A percentile compares a stretch with the other conserved stretches of the same genome.
phyloP scores from a whole-genome alignment of 2,888 invertebrate species.

The Drosophila monieri region DNA sequence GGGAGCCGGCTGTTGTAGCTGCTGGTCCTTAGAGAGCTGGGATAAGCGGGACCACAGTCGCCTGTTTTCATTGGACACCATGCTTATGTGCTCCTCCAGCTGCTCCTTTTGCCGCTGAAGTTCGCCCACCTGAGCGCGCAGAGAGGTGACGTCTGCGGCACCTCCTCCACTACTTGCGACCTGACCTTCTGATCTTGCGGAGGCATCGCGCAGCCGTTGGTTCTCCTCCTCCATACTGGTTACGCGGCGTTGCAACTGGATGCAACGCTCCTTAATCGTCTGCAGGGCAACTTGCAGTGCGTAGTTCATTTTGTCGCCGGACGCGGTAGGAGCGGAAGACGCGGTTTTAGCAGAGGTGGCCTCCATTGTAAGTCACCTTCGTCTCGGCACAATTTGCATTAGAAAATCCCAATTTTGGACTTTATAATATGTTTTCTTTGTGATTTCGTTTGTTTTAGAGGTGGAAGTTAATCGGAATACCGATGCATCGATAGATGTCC shows the following conservation, averaged over 20 bases:
- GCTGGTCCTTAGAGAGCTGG: conserved; percentile 86
- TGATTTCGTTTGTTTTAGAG: conserved; percentile 12
- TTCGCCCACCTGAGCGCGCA: conserved; percentile 88
- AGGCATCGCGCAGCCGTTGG: conserved; percentile 85
- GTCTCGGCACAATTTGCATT: neutral
- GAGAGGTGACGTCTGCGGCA: conserved; percentile 76
- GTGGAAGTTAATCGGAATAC: neutral
- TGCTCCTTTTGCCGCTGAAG: conserved; percentile 90
- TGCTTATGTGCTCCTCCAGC: conserved; percentile 90
- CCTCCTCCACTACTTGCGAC: conserved; percentile 3
- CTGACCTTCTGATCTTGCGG: neutral
- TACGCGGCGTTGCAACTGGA: conserved; percentile 89
- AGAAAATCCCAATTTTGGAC: neutral
- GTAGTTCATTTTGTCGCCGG: conserved; percentile 62
- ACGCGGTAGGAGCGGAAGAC: conserved; percentile 22
- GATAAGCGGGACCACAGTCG: conserved; percentile 91
- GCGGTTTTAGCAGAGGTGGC: conserved; percentile 20
- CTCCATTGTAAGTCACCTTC: conserved; percentile 46
- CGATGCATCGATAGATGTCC: neutral
- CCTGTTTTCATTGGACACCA: conserved; percentile 93
- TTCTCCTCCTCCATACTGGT: conserved; percentile 91
- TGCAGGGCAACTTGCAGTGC: conserved; percentile 89
- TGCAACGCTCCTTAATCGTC: conserved; percentile 92
- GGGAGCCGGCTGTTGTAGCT: conserved; percentile 5
- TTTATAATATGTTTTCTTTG: conserved; percentile 9